These are phyloP conservation scores for Centruroides sculpturatus DNA, from an alignment of 1,140 invertebrate genomes.

Conservation along the genomic window DNA sequence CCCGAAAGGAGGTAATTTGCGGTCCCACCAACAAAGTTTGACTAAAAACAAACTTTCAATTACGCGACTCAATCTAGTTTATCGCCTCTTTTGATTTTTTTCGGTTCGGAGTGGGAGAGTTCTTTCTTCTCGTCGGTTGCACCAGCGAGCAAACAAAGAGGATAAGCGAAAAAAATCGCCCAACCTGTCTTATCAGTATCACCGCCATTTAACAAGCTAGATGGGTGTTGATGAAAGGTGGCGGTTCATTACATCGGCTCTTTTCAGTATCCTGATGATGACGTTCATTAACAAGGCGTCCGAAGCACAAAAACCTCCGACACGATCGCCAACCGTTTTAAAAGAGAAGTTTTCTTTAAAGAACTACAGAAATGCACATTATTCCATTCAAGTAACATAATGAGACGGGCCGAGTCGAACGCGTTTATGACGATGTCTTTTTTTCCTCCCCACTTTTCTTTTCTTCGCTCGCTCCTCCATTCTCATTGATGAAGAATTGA, in stretches of 20 bases:
- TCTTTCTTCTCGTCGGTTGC: neutral
- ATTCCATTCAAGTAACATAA: slow-evolving; percentile 8
- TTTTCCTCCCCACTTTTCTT: neutral
- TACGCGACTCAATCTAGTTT: neutral
- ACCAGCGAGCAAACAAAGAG: neutral
- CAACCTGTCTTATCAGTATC: neutral
- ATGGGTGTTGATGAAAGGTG: neutral
- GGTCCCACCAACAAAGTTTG: neutral
- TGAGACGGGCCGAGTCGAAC: neutral
- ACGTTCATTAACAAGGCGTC: neutral
- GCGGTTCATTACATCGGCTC: neutral
- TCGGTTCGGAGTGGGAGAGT: neutral
- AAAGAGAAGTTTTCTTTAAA: neutral
- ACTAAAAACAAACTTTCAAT: neutral
- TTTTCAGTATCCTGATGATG: neutral
- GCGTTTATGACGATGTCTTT: neutral
- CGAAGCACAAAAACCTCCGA: neutral
- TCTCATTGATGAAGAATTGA: slow-evolving; percentile 16
- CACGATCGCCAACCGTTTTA: neutral
- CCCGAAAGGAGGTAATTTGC: too few species aligned
- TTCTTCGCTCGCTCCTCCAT: neutral
- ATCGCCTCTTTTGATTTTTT: neutral
- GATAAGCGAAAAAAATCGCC: neutral
- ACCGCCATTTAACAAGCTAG: neutral
- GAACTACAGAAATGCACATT: slow-evolving; percentile 10